These are phyloP conservation scores for Germaria angustata DNA, from an alignment of 2,888 invertebrate genomes.

Conservation along the genomic window DNA sequence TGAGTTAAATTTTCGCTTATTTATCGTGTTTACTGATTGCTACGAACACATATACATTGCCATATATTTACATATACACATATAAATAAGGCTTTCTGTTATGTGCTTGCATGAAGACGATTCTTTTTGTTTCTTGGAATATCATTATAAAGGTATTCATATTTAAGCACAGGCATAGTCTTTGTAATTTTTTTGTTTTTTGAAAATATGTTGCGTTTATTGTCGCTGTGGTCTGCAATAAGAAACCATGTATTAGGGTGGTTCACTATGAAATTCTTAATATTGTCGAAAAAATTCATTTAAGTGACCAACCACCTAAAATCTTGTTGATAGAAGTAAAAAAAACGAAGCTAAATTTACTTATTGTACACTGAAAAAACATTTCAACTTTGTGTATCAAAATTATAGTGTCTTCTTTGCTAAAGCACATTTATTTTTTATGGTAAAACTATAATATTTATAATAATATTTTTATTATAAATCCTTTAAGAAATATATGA, in stretches of 20 bases:
- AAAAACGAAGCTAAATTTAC: too few relatives aligned
- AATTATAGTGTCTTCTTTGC: too few relatives aligned
- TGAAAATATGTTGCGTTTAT: conserved; percentile 13
- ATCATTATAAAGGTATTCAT: neutral
- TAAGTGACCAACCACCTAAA: too few relatives aligned
- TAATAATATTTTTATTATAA: too few relatives aligned
- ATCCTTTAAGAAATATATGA: too few relatives aligned
- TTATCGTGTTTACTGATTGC: neutral
- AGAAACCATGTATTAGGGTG: neutral
- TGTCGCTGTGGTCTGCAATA: conserved; percentile 30
- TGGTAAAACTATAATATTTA: too few relatives aligned
- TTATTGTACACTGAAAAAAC: too few relatives aligned
- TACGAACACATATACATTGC: neutral
- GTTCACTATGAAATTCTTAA: neutral
- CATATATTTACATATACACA: too few relatives aligned
- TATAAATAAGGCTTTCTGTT: neutral
- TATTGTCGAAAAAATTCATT: too few relatives aligned
- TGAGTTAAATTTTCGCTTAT: conserved; percentile 36
- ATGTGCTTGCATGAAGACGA: neutral
- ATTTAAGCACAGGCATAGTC: neutral
- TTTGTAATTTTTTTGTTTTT: conserved; percentile 16
- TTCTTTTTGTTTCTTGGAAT: conserved; percentile 1
- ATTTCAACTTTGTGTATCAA: too few relatives aligned
- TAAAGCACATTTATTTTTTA: too few relatives aligned
- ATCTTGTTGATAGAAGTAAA: too few relatives aligned